Conservation (phyloP, 2,888 invertebrate genomes). For the Watsonalla cultraria region DNA sequence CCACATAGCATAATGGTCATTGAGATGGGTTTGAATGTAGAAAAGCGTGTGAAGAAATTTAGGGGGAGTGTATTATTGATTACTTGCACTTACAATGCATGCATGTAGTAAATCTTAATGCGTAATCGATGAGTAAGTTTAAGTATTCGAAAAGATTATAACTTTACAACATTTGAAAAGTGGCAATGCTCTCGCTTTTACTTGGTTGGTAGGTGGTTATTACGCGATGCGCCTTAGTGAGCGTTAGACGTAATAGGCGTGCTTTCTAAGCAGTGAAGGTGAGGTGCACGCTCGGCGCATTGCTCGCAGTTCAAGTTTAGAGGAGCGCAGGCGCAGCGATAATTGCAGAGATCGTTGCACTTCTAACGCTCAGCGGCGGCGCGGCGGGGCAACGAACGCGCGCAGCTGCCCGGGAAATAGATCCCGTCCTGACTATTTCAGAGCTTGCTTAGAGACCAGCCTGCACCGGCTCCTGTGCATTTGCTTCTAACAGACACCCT, state of each 20-base stretch:
- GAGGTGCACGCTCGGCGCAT: conserved; percentile 61
- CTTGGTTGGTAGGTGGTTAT: conserved; percentile 40
- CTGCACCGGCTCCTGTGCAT: conserved; percentile 36
- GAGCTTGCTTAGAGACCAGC: conserved; percentile 58
- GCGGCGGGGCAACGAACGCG: conserved; percentile 69
- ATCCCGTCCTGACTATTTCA: conserved; percentile 76
- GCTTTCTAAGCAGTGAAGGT: conserved; percentile 77
- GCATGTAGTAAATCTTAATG: too few relatives aligned
- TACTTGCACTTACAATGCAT: neutral
- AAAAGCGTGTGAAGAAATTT: conserved; percentile 43
- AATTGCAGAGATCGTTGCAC: conserved; percentile 59
- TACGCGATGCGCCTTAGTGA: conserved; percentile 35
- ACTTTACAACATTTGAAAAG: conserved; percentile 20
- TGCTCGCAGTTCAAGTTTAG: conserved; percentile 72
- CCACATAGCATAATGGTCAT: conserved; percentile 39
- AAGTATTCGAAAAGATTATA: too few relatives aligned
- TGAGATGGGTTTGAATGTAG: conserved; percentile 34
- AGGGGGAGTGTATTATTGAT: conserved; percentile 12
- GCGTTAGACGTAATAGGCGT: conserved; percentile 61
- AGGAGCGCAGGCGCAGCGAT: conserved; percentile 41
- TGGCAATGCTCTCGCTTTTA: conserved; percentile 64
- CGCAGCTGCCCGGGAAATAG: conserved; percentile 77
- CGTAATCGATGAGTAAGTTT: too few relatives aligned
- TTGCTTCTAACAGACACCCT: conserved; percentile 46
- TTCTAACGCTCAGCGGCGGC: conserved; percentile 69